Evolutionary conservation across 2,797 vertebrate species (phyloP).

Genomic region (Channallabes apus): DNA sequence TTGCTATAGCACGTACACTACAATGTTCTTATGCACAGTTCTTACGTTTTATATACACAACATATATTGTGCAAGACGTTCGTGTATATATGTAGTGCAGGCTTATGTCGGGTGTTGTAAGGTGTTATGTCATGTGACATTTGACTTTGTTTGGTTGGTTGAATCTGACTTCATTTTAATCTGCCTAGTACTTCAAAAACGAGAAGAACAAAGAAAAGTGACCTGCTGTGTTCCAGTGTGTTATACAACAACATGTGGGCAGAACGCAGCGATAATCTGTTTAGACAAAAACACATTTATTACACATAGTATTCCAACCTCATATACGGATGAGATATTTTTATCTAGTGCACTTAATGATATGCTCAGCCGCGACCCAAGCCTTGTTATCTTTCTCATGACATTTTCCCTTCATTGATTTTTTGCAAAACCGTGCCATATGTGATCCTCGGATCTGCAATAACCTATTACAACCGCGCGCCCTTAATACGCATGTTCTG

Average conservation of each 20-base stretch:
- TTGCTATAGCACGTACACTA: neutral
- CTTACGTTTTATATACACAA: neutral
- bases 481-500: neutral
- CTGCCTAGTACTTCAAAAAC: neutral
- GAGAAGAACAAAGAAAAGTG: neutral
- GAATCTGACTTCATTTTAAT: neutral
- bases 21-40: neutral
- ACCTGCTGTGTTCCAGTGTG: neutral
- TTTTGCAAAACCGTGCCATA: neutral
- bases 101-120: neutral
- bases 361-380: no score
- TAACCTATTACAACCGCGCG: neutral
- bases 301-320: neutral
- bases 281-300: neutral
- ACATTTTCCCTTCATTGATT: neutral
- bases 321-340: neutral
- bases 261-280: neutral
- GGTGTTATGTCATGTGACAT: neutral
- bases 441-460: neutral
- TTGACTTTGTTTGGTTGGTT: neutral
- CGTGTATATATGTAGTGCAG: neutral
- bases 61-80: neutral
- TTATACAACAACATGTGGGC: no score
- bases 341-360: slow-evolving; percentile 3
- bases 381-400: neutral